Conservation (phyloP, 2,797 vertebrate genomes). For the Rallus crepitans region DNA sequence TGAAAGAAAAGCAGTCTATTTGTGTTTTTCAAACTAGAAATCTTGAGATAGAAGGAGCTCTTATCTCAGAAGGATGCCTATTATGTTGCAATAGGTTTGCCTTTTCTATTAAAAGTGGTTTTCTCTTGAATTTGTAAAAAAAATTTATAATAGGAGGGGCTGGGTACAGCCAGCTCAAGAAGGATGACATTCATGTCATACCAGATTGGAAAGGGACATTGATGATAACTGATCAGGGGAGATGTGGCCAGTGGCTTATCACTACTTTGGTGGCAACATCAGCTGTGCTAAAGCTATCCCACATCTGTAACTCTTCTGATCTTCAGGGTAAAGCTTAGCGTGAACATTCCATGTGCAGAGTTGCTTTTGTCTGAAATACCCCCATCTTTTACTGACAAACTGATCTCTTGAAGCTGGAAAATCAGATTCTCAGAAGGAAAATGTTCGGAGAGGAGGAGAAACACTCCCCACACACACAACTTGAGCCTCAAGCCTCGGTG, state of each 20-base stretch:
- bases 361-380: not conserved
- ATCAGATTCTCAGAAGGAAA: not conserved
- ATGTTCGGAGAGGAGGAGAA: not conserved
- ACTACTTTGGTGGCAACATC: not conserved
- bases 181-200: not conserved
- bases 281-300: not conserved
- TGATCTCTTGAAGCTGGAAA: not conserved
- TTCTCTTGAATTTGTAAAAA: not conserved
- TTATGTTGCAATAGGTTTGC: not conserved
- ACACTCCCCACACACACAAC: not conserved
- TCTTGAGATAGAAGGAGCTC: not conserved
- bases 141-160: not conserved
- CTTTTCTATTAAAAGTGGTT: not conserved
- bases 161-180: not conserved
- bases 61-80: not conserved
- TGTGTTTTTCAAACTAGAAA: not conserved
- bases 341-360: not conserved
- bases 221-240: not conserved
- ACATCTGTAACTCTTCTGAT: not conserved
- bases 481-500: not conserved
- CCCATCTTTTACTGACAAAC: not conserved
- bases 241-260: not conserved
- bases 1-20: not conserved
- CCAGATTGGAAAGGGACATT: not conserved
- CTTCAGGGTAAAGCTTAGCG: not conserved